Percentiles rank a stretch among this genome's conserved stretches.
phyloP scores from a whole-genome alignment of 2,113 vertebrate genomes.

The Hylia prasina region DNA sequence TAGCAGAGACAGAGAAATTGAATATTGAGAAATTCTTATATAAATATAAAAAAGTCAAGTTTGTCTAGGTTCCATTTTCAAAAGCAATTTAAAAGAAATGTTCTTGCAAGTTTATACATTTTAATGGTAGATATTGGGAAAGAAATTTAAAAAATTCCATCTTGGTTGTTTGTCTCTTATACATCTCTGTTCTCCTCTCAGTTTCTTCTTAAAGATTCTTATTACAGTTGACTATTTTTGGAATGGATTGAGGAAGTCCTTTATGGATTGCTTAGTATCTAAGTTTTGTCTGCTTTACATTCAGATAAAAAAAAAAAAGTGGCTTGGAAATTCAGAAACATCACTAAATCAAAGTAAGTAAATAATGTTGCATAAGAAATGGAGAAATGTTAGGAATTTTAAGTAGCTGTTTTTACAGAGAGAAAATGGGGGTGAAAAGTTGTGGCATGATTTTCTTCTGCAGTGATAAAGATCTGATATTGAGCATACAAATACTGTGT shows the following conservation, averaged over 20 bases:
- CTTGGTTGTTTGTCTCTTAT: neutral
- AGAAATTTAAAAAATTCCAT: neutral
- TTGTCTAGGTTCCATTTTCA: neutral
- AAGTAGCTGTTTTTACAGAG: neutral
- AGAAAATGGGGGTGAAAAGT: neutral
- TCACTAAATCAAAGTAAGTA: neutral
- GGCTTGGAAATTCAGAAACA: neutral
- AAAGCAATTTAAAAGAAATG: neutral
- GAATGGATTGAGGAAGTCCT: neutral
- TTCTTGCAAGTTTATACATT: neutral
- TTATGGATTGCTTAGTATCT: neutral
- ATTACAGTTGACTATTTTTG: neutral
- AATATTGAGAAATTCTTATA: too few relatives aligned
- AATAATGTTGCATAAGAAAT: neutral
- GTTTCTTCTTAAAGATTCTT: neutral
- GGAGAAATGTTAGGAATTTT: neutral
- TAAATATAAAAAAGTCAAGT: neutral
- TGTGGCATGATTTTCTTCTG: neutral
- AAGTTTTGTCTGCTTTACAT: neutral
- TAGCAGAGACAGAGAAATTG: neutral
- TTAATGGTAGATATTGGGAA: neutral
- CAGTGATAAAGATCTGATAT: neutral
- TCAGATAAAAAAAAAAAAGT: neutral
- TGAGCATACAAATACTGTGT: neutral
- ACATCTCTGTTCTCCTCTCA: neutral